These are phyloP conservation scores for Cryptoprocta ferox DNA, from an alignment of 2,797 vertebrate species.

Conservation along the genomic window DNA sequence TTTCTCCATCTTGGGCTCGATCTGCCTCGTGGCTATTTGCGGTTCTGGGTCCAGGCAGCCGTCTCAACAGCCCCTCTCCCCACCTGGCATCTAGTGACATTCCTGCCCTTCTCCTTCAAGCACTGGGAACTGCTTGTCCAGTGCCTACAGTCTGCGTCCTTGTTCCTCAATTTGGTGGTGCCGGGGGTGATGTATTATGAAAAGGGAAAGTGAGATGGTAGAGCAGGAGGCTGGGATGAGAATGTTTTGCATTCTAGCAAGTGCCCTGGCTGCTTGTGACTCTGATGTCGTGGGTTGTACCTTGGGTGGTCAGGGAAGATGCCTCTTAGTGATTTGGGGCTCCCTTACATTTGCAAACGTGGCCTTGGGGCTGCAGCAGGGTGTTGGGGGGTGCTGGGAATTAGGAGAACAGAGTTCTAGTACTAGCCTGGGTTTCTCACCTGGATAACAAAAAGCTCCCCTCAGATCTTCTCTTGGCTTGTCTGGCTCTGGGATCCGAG, in stretches of 20 bases:
- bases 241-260: accelerated
- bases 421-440: not conserved
- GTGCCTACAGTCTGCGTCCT: not conserved
- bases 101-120: not conserved
- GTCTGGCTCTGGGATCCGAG: not conserved
- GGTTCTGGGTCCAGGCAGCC: not conserved
- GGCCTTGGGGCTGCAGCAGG: not conserved
- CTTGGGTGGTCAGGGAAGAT: not conserved
- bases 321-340: not conserved
- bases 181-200: not conserved
- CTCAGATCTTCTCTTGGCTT: not conserved
- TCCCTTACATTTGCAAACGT: not conserved
- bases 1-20: not conserved
- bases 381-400: not conserved
- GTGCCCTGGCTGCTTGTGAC: not conserved
- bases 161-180: not conserved
- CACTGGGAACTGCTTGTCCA: not conserved
- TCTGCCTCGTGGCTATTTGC: not conserved
- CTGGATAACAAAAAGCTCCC: not conserved
- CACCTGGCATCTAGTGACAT: not conserved
- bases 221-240: not conserved
- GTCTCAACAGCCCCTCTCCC: accelerated
- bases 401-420: not conserved
- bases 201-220: not conserved
- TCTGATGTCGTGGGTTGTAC: not conserved